phyloP scores from a whole-genome alignment of 1,140 invertebrate genomes.

The Diprion similis region DNA sequence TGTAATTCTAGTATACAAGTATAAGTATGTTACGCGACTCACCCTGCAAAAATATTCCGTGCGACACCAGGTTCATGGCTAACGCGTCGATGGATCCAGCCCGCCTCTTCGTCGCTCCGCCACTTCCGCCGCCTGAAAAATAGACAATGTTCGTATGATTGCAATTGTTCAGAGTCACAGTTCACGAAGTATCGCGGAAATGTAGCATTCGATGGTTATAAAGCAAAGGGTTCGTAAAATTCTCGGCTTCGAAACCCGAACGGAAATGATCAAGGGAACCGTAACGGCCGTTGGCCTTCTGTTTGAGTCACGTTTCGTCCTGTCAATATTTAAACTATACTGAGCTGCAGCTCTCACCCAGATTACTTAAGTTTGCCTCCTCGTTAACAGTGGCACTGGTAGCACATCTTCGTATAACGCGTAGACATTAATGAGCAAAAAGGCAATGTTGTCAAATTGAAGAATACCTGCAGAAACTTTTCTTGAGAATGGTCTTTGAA shows the following conservation, averaged over 20 bases:
- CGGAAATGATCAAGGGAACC: not conserved
- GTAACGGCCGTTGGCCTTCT: not conserved
- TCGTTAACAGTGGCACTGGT: too few species aligned
- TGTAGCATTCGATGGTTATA: not conserved
- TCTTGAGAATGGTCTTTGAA: too few species aligned
- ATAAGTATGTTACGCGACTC: constrained; percentile 23
- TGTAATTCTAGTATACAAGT: too few species aligned
- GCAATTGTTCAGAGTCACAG: not conserved
- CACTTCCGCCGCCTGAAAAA: constrained; percentile 46
- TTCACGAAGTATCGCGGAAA: not conserved
- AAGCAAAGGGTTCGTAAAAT: not conserved
- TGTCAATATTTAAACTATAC: not conserved
- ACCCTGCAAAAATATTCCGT: constrained; percentile 61
- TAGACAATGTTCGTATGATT: constrained; percentile 15
- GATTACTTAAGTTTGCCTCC: too few species aligned
- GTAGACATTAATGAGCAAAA: too few species aligned
- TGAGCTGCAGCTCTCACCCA: too few species aligned
- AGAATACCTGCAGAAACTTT: too few species aligned
- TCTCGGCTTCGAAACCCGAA: not conserved
- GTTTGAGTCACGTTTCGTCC: not conserved
- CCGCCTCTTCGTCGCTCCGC: constrained; percentile 30
- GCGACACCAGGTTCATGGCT: constrained; percentile 63
- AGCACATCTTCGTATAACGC: too few species aligned
- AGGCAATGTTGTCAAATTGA: too few species aligned
- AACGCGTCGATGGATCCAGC: constrained; percentile 25